A percentile compares a stretch with the other conserved stretches of the same genome.
Conservation (phyloP, 2,113 vertebrate genomes). For the Oenanthe melanoleuca region DNA sequence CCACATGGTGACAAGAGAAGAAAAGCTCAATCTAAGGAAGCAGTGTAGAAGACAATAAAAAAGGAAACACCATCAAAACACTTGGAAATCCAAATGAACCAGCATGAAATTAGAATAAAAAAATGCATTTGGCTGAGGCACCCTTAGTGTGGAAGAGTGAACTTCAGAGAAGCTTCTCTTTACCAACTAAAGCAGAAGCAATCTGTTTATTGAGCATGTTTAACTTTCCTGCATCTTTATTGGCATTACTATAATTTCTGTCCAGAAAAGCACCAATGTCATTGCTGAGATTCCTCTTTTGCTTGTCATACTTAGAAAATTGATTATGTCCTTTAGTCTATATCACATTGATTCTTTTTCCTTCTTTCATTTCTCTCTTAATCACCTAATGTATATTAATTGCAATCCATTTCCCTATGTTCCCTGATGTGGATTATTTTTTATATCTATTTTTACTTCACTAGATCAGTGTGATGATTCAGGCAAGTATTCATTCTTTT, state of each 20-base stretch:
- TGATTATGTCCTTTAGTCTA: background rate
- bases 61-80: background rate
- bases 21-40: background rate
- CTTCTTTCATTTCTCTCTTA: background rate
- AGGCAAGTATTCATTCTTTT: background rate
- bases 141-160: background rate
- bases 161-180: background rate
- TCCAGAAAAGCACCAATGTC: background rate
- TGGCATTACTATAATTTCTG: background rate
- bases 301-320: background rate
- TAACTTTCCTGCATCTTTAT: background rate
- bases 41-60: background rate
- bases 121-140: background rate
- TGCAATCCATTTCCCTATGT: background rate
- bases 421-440: background rate
- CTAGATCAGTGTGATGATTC: background rate
- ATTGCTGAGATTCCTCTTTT: background rate
- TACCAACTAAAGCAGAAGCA: background rate
- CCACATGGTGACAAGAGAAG: background rate
- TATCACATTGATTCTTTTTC: background rate
- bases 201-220: background rate
- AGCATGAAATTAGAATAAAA: background rate
- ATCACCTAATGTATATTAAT: constrained; percentile 5
- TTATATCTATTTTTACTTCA: constrained; percentile 5
- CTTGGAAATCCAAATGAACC: background rate